Conservation (phyloP, 2,113 vertebrate genomes). For the Crotalus horridus region DNA sequence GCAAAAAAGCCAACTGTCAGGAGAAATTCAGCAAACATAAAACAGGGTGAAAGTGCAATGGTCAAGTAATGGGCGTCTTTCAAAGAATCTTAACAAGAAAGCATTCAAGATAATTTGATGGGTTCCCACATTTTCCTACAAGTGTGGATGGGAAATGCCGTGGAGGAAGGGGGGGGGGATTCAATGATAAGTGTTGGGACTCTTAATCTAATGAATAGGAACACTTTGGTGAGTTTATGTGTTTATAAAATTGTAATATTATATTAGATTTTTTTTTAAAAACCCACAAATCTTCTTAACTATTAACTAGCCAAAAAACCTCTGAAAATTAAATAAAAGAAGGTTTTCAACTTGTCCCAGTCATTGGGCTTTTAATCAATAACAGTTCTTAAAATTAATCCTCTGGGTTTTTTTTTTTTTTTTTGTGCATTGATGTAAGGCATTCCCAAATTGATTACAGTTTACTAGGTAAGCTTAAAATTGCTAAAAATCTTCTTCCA, state of each 20-base stretch:
- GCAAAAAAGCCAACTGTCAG: conserved; percentile 68
- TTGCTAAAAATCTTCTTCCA: not conserved
- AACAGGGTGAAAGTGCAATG: conserved; percentile 57
- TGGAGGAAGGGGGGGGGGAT: not conserved
- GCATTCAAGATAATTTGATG: conserved; percentile 56
- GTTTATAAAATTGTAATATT: conserved; percentile 26
- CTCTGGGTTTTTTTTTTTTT: not conserved
- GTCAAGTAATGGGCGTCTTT: conserved; percentile 50
- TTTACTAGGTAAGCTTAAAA: not conserved
- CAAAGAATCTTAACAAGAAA: conserved; percentile 56
- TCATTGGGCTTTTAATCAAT: not conserved
- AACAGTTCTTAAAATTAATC: not conserved
- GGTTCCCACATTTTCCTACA: conserved; percentile 26
- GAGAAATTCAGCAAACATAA: conserved; percentile 69
- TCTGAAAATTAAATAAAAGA: conserved; percentile 59
- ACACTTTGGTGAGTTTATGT: not conserved
- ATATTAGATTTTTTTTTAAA: conserved; percentile 14
- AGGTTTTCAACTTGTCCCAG: not conserved
- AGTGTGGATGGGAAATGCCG: not conserved
- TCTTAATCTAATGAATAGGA: not conserved
- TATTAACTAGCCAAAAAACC: conserved; percentile 25
- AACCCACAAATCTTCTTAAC: not conserved
- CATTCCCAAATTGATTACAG: not conserved
- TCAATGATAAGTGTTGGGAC: conserved; percentile 20
- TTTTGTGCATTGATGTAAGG: not conserved